Evolutionary conservation across 2,113 vertebrate genomes (phyloP).

Genomic region (Phyllostomus discolor): DNA sequence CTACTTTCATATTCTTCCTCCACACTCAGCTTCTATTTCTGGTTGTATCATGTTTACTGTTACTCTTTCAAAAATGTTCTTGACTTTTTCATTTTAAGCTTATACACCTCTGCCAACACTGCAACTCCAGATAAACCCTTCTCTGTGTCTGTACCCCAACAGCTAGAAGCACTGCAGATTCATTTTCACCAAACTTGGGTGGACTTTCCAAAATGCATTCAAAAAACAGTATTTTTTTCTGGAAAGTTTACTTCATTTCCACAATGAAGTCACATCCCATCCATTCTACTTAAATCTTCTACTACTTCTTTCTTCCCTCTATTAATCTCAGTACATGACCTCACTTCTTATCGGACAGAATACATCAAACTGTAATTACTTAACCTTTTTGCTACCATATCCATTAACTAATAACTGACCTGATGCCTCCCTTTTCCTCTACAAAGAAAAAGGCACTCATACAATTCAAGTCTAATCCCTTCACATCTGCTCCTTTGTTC

Average conservation of each 20-base stretch:
- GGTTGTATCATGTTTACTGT: background rate
- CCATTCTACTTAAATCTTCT: background rate
- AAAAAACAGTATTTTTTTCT: background rate
- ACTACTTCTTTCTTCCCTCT: background rate
- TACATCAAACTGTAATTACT: background rate
- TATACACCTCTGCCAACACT: background rate
- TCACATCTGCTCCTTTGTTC: background rate
- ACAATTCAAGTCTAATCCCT: background rate
- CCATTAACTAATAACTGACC: background rate
- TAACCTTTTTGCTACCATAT: background rate
- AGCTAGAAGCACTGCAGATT: background rate
- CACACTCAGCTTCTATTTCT: background rate
- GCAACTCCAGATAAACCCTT: background rate
- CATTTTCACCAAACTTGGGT: background rate
- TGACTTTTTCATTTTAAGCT: background rate
- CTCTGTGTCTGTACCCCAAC: background rate
- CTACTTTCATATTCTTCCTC: background rate
- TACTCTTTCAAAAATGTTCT: background rate
- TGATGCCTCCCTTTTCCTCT: background rate
- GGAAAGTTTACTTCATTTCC: background rate
- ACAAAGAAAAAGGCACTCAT: background rate
- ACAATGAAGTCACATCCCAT: background rate
- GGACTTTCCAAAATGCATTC: background rate
- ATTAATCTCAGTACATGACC: background rate
- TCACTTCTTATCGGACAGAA: background rate